Evolutionary conservation across 1,140 invertebrate genomes (phyloP).

Genomic region (Ips typographus): DNA sequence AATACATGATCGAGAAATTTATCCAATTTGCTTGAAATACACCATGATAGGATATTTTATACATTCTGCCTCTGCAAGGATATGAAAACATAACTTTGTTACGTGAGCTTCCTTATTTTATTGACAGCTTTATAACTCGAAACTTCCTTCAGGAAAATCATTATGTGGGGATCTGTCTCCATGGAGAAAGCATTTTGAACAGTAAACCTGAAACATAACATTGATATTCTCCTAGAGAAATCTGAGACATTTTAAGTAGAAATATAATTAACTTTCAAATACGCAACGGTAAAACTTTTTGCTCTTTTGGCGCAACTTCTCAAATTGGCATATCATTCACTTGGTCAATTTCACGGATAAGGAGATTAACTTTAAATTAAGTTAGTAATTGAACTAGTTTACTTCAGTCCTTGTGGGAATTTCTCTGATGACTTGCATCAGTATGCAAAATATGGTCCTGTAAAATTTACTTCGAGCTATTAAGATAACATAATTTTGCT

Average conservation of each 20-base stretch:
- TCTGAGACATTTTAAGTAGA: no score
- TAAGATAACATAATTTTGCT: not conserved
- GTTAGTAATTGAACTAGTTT: not conserved
- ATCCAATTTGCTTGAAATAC: conserved; percentile 14
- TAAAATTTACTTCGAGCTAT: no score
- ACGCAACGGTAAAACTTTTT: not conserved
- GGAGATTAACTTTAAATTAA: conserved; percentile 11
- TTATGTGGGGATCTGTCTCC: not conserved
- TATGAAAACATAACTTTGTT: conserved; percentile 27
- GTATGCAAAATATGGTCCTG: no score
- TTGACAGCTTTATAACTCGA: conserved; percentile 26
- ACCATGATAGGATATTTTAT: conserved; percentile 10
- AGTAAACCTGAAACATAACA: not conserved
- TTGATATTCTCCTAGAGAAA: no score
- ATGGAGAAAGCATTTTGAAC: not conserved
- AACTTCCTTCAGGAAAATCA: not conserved
- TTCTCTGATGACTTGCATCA: no score
- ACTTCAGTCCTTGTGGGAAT: no score
- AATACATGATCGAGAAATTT: conserved; percentile 15
- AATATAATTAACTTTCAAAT: no score
- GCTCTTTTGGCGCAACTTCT: not conserved
- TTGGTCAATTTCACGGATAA: conserved; percentile 15
- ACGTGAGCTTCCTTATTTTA: conserved; percentile 17
- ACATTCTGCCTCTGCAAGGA: conserved; percentile 3
- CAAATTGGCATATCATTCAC: conserved; percentile 11